A percentile compares a stretch with the other conserved stretches of the same genome.
Evolutionary conservation across 64 coral and sea anemone species (phyloP).

Genomic region (Montipora efflorescens): DNA sequence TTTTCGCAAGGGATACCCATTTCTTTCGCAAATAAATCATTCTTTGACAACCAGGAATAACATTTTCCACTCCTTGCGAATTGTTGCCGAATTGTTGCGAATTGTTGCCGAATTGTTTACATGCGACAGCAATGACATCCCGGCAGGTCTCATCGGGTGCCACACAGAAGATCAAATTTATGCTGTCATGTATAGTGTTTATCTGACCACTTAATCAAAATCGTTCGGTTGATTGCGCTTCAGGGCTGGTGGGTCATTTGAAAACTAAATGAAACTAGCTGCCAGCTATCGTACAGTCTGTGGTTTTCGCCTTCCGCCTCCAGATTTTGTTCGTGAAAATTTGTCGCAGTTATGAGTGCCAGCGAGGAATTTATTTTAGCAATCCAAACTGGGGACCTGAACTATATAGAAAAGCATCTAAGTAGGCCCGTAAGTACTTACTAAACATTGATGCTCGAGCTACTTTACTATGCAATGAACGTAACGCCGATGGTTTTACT

Average conservation of each 20-base stretch:
- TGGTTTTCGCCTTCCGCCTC: neutral
- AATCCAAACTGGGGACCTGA: conserved; percentile 20
- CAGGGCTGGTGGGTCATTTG: neutral
- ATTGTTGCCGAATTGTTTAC: neutral
- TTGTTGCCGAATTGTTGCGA: neutral
- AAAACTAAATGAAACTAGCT: neutral
- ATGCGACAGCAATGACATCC: neutral
- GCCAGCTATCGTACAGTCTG: neutral
- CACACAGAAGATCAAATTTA: neutral
- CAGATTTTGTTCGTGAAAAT: neutral
- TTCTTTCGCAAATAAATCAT: neutral
- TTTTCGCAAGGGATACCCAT: neutral
- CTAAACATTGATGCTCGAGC: neutral
- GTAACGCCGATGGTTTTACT: neutral
- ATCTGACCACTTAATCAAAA: conserved; percentile 39
- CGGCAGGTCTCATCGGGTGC: neutral
- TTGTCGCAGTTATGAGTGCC: neutral
- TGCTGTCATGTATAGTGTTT: neutral
- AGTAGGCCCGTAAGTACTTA: conserved; percentile 13
- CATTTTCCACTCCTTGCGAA: neutral
- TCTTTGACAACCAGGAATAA: neutral
- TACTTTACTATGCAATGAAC: neutral
- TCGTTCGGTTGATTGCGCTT: neutral
- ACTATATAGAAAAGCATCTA: conserved; percentile 35
- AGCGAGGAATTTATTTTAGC: conserved; percentile 31